Percentiles rank a stretch among this genome's conserved stretches.
phyloP scores from a whole-genome alignment of 2,113 vertebrate genomes.

The Ancistrus triradiatus region DNA sequence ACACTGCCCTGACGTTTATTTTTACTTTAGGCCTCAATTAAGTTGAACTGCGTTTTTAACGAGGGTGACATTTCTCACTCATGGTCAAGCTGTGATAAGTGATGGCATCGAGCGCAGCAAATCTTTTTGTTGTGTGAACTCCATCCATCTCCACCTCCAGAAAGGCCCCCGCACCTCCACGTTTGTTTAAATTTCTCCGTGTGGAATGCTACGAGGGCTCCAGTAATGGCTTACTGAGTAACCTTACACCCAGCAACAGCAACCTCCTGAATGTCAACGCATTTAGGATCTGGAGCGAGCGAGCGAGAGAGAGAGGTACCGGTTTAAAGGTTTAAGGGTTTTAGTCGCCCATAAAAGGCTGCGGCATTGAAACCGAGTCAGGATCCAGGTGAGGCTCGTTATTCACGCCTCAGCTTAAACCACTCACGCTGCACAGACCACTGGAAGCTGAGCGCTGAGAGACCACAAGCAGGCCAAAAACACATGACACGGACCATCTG shows the following conservation, averaged over 20 bases:
- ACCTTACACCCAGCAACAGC: conserved; percentile 32
- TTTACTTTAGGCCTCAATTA: conserved; percentile 65
- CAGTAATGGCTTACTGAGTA: conserved; percentile 38
- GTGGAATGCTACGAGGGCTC: conserved; percentile 49
- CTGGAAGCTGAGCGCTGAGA: conserved; percentile 11
- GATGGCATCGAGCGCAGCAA: conserved; percentile 38
- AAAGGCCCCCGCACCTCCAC: conserved; percentile 10
- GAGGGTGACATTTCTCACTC: conserved; percentile 64
- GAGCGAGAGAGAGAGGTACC: not conserved
- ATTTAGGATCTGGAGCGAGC: not conserved
- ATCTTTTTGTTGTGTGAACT: conserved; percentile 38
- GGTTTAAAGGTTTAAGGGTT: not conserved
- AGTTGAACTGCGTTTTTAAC: conserved; percentile 66
- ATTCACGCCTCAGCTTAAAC: conserved; percentile 29
- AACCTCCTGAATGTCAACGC: conserved; percentile 26
- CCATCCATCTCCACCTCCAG: conserved; percentile 35
- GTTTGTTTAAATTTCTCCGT: conserved; percentile 50
- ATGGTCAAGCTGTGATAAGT: conserved; percentile 54
- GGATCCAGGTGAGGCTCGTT: conserved; percentile 41
- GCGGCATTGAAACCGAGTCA: conserved; percentile 25
- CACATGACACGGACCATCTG: conserved; percentile 30
- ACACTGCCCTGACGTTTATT: conserved; percentile 64
- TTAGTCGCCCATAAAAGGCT: conserved; percentile 22
- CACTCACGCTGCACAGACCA: conserved; percentile 14
- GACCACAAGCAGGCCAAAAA: conserved; percentile 16